Base-by-base conservation (phyloP, 2,113 vertebrate species). In the Delphinus delphis region DNA sequence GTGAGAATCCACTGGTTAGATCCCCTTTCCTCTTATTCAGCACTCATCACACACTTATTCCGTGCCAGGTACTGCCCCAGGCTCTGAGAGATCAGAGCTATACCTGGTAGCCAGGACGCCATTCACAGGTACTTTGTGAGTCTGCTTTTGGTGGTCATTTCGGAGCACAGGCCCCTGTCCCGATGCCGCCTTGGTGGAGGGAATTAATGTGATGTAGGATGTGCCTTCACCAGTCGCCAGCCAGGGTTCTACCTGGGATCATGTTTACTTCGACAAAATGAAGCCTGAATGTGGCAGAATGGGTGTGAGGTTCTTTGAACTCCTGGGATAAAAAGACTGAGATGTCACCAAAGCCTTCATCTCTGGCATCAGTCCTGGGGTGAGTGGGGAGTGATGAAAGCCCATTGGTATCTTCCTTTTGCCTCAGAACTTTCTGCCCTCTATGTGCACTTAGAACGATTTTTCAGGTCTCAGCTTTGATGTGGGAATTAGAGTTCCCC, bases 141-240 rank as follows among this genome's bases (percentile, higher is more conserved):
- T 13, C 23, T 68, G 12, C 28, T 31, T 71, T 38, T 28, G 82
- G 74, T 62, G 41, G 68, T 41, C 67, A 31, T 79, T 87, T 77
- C 74, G 3, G 1, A 71, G 47, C 80, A 18, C 90, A 87, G 23
- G 13, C 26, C n/a, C 33, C 41, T 33, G 12, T 5, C 7, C 25
- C 5, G 9, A 18, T 0, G 0, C 41, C 0, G 11, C 31, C 1
- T 15, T 31, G 3, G 20, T 8, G n/a, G 50, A 67, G 21, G 47
- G 74, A 80, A 2, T 13, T 41, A 9, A 14, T 9, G 26, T 3
- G 47, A 23, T 6, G 1, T 8, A 7, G 44, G 77, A 6, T 2
- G 4, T 67, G 47, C 26, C 36, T 33, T 41, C 17, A 2, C 50
- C 71, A 3, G n/a, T 23, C 23, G 0, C 41, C 44, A 33, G 44